Base-by-base conservation (phyloP, 2,888 invertebrate genomes). In the Cepaea hortensis region DNA sequence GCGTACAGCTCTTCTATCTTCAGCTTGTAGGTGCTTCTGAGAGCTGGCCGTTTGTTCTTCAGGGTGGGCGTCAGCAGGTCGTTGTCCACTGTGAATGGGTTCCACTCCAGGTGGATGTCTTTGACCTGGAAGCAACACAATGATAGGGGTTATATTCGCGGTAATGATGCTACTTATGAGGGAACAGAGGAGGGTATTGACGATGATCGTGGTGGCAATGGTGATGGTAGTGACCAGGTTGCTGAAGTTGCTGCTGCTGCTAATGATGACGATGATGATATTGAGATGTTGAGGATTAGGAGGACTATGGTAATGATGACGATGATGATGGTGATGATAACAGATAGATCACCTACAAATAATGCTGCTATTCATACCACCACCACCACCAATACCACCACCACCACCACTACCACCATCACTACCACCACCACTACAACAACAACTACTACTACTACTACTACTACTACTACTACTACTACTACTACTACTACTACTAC, bases 71-170 rank as follows among this genome's bases (percentile, higher is more conserved):
- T 99, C 80, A 99, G 95, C 82, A 99, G 96, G 89, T 98, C 98
- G 95, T 99, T 99, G 95, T 99, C 98, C 84, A 98, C 97, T 88
- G 98, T 98, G 96, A 99, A 99, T 91, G 97, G 97, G 95, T 99
- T 98, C 48, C 98, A 97, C 95, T 98, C 98, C 87, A 99, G 95
- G 94, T 98, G 97, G 89, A 99, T 97, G 94, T 98, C 98, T 95
- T 98, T 98, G 1, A 98, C 93, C 93, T 93, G 90, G 3, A 50
- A 13, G 90, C 65, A 20, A 70, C n/a, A 20, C 48, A 79, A 48
- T 20, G 55, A 5, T 61, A 20, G 23, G 11, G 46, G 11, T 73
- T 35, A 73, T 35, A 46, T 1, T 65, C 18, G 23, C 35, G 61
- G 9, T 76, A 76, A 76, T 35, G 6, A 1, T n/a, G 3, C 0